Conservation (phyloP, 1,140 invertebrate genomes). For the Whitmania pigra region DNA sequence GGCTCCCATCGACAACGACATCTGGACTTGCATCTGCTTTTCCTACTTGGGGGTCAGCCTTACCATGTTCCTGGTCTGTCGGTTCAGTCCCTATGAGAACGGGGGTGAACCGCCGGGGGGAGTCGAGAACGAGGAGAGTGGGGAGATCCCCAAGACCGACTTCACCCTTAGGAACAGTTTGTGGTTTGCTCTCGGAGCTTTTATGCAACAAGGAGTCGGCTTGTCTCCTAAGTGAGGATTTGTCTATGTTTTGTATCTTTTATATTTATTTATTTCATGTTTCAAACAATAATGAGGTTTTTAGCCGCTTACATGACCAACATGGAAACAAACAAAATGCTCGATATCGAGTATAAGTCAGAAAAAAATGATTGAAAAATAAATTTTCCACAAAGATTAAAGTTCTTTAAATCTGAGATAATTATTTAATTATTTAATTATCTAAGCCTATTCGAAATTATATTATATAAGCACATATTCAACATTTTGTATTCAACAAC, state of each 20-base stretch:
- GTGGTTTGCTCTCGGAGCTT: conserved; percentile 77
- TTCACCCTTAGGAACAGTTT: conserved; percentile 90
- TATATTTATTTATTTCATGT: not conserved
- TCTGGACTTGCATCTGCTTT: conserved; percentile 35
- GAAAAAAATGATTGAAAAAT: too few species aligned
- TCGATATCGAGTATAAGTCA: too few species aligned
- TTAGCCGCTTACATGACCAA: too few species aligned
- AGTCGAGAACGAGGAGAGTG: conserved; percentile 38
- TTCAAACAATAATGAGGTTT: too few species aligned
- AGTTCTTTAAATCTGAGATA: too few species aligned
- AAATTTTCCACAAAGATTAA: too few species aligned
- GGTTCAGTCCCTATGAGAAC: conserved; percentile 92
- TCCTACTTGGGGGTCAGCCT: conserved; percentile 45
- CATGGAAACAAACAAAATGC: too few species aligned
- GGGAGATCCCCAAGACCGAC: conserved; percentile 63
- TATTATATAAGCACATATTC: too few species aligned
- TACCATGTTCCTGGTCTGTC: conserved; percentile 76
- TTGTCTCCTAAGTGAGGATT: conserved; percentile 70
- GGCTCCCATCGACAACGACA: conserved; percentile 72
- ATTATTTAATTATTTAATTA: too few species aligned
- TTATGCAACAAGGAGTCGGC: conserved; percentile 97
- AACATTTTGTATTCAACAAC: too few species aligned
- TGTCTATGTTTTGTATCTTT: not conserved
- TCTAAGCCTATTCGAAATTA: too few species aligned
- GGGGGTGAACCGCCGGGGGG: conserved; percentile 58